Percentiles rank a stretch among this genome's conserved stretches.
Conservation (phyloP, 2,113 vertebrate species). For the Epinephelus cyanopodus region DNA sequence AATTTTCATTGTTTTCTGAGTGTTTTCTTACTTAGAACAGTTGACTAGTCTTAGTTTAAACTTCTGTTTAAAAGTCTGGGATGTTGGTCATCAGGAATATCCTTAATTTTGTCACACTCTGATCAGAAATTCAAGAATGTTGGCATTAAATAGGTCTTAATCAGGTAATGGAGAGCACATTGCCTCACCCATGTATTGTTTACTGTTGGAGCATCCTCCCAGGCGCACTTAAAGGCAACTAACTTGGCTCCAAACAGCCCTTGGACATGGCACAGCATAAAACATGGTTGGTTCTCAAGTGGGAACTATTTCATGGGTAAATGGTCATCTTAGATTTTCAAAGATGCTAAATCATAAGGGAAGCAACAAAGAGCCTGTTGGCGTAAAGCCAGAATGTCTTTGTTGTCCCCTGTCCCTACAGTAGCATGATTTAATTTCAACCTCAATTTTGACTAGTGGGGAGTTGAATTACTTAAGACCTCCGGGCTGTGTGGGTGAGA, state of each 20-base stretch:
- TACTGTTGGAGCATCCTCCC: constrained; percentile 39
- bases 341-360: constrained; percentile 37
- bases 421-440: constrained; percentile 75
- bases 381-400: constrained; percentile 46
- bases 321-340: constrained; percentile 40
- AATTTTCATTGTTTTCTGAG: no score
- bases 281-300: constrained; percentile 31
- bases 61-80: no score
- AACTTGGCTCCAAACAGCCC: constrained; percentile 39
- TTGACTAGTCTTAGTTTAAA: no score
- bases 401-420: constrained; percentile 55
- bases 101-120: neutral
- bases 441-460: constrained; percentile 46
- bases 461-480: constrained; percentile 65
- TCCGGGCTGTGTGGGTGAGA: constrained; percentile 46
- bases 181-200: constrained; percentile 30
- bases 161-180: neutral
- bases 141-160: neutral
- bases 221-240: constrained; percentile 47
- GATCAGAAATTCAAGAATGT: constrained; percentile 16
- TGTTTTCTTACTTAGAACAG: no score
- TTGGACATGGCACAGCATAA: constrained; percentile 34
- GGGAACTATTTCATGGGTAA: constrained; percentile 48
- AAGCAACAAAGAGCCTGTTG: constrained; percentile 40
- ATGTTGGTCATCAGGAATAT: no score